Conservation (phyloP, 2,113 vertebrate species). For the Ictalurus punctatus region DNA sequence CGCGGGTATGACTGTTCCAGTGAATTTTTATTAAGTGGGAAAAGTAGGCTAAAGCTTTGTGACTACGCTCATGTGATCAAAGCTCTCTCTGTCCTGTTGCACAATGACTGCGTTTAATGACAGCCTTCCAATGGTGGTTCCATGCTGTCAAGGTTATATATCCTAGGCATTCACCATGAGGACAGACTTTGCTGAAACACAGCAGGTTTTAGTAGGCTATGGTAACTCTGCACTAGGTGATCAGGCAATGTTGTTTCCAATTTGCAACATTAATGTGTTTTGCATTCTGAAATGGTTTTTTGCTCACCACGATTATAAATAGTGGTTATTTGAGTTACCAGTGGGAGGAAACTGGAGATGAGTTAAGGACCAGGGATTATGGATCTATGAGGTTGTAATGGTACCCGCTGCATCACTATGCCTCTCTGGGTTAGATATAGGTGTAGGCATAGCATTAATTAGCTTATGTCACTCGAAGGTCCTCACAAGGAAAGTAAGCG, state of each 20-base stretch:
- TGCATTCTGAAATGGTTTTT: not conserved
- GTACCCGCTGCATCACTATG: not conserved
- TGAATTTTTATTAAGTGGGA: constrained; percentile 47
- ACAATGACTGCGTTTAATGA: constrained; percentile 20
- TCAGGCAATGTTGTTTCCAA: not conserved
- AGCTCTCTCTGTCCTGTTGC: constrained; percentile 38
- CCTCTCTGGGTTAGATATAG: not conserved
- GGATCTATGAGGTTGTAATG: not conserved
- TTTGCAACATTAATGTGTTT: not conserved
- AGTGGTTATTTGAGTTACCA: not conserved
- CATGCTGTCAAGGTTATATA: constrained; percentile 10
- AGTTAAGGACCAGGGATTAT: not conserved
- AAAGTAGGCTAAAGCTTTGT: constrained; percentile 35
- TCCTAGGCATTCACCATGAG: constrained; percentile 13
- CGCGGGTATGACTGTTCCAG: constrained; percentile 31
- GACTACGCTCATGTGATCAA: constrained; percentile 52
- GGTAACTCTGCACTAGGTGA: not conserved
- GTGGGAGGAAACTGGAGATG: not conserved
- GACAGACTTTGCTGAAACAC: constrained; percentile 22
- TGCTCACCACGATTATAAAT: not conserved
- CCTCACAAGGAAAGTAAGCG: not conserved
- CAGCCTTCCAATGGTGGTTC: not conserved
- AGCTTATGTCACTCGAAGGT: not conserved
- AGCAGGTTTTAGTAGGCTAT: not conserved
- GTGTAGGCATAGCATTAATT: not conserved